Evolutionary conservation across 1,140 invertebrate genomes (phyloP), one percentile per base, ranked within the genome.

Genomic region (Lineus longissimus): DNA sequence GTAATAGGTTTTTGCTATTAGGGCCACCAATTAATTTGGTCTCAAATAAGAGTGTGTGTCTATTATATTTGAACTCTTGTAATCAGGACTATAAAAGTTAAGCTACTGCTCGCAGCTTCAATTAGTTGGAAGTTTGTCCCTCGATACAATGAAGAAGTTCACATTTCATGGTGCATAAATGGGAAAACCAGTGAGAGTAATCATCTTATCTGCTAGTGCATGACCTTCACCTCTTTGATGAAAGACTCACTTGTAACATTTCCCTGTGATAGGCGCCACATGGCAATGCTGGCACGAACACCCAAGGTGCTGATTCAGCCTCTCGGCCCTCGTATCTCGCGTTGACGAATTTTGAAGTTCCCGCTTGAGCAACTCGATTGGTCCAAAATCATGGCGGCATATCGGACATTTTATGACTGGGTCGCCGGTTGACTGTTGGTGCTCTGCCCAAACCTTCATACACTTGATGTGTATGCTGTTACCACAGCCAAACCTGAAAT

Each of bases 391-490:
- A 63, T 79, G 76, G 23, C 81, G 72, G 71, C 81, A 83, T 58
- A 81, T 74, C 4, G 81, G 81, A 68, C 81, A 83, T 60, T 79
- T 78, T 29, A 83, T 75, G 43, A 57, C 66, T 6, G 69, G 69
- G 30, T 80, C 74, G 22, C 74, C 76, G 11, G 71, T 68, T 43
- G 73, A 68, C 60, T 74, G 74, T 62, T 82, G 79, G 64, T 83
- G 81, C 30, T 81, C 79, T 1, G 80, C 78, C 76, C 78, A 82
- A 7, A 83, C 70, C 59, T 76, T 79, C 80, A 83, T 81, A 69
- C 81, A 83, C 61, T 81, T 81, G 19, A 81, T 80, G 67, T 82
- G 81, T 11, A 83, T 76, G 65, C 74, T 82, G 68, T 83, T 83
- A 6, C 79, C 80, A 73, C 81, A 83, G 11, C 79, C 75, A 74